Evolutionary conservation across 2,888 invertebrate species (phyloP), one percentile per base, ranked within the genome.

Genomic region (Anthophora plumipes): DNA sequence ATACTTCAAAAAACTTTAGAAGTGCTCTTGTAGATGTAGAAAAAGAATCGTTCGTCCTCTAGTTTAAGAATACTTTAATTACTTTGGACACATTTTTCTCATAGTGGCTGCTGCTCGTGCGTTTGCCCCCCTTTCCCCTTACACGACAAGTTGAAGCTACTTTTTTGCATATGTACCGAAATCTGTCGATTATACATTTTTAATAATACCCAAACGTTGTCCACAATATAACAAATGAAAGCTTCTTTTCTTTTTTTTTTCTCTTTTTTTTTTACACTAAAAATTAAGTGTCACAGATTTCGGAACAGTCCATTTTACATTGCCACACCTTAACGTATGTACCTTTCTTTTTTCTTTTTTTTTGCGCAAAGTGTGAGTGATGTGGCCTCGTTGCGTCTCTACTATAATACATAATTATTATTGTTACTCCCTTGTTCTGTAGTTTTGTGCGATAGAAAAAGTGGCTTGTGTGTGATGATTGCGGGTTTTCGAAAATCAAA

Each of bases 341-440:
- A 31, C 31, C 31, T 31, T 31, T 4, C 4, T 31, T 31, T 76
- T 88, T 86, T 87, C 79, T 89, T 89, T 77, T 88, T 86, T 87
- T 80, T 89, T 89, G 76, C 86, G 91, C 88, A 90, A 87, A 88
- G 92, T 90, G 90, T 92, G 92, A 91, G 86, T 92, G 92, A 87
- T 90, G 88, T 88, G 88, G 85, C 85, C 89, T 88, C 88, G 88
- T 81, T 85, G 83, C 89, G 89, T 90, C 88, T 90, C 89, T 90
- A 91, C 93, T 93, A 93, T 93, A 93, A 93, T 93, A 93, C 93
- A 93, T 93, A 88, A 93, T 92, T 89, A 91, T 93, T 92, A 92
- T 93, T 93, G 92, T 91, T 88, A 80, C 63, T 75, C 77, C 84
- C 84, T 80, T 76, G 71, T 85, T 79, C 83, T 48, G 84, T 80